A percentile compares a stretch with the other conserved stretches of the same genome.
Conservation (phyloP, 2,797 vertebrate genomes). For the Cichlasoma orientale region DNA sequence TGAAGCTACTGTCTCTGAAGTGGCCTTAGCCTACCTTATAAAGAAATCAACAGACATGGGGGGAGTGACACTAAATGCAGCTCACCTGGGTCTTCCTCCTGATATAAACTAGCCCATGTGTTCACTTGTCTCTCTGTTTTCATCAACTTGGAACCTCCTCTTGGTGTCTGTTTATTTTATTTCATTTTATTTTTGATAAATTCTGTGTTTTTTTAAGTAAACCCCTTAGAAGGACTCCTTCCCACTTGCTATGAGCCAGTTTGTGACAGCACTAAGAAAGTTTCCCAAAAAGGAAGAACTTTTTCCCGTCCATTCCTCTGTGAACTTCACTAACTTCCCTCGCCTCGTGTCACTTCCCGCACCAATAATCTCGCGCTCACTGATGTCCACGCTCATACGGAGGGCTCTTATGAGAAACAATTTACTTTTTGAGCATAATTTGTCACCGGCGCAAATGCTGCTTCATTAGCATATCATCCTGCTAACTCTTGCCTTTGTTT, state of each 20-base stretch:
- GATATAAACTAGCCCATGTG: neutral
- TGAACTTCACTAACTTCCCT: conserved; percentile 47
- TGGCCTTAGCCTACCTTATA: neutral
- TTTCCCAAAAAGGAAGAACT: conserved; percentile 21
- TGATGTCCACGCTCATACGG: conserved; percentile 46
- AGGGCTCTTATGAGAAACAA: conserved; percentile 71
- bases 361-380: conserved; percentile 39
- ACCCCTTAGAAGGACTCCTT: no score
- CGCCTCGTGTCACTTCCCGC: conserved; percentile 42
- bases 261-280: neutral
- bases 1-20: neutral
- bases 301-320: conserved; percentile 18
- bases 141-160: neutral
- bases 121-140: neutral
- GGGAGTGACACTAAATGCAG: neutral
- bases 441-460: conserved; percentile 64
- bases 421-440: conserved; percentile 79
- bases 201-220: neutral
- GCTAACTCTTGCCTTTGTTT: conserved; percentile 81
- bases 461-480: conserved; percentile 84
- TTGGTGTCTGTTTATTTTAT: neutral
- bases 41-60: neutral
- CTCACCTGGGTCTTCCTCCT: neutral
- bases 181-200: neutral
- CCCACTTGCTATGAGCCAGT: neutral